These are phyloP conservation scores for Myotis brandtii DNA, from an alignment of 2,113 vertebrate genomes.

Conservation along the genomic window DNA sequence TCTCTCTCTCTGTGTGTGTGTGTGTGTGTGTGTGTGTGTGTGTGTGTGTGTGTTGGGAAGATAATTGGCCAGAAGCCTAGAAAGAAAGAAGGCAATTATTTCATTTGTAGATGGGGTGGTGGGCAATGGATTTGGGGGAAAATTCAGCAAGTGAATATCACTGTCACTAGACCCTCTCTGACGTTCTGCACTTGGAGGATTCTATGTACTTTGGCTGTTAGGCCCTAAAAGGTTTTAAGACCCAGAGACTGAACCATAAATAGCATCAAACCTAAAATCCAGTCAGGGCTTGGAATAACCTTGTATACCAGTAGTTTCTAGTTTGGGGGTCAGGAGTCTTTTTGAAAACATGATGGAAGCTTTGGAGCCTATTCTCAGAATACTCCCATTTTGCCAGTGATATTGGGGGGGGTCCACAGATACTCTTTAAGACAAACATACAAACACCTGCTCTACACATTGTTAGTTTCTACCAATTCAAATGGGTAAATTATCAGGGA, in stretches of 20 bases:
- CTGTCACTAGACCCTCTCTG: neutral
- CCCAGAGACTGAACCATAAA: neutral
- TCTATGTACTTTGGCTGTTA: neutral
- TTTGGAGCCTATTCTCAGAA: neutral
- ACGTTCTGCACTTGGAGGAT: neutral
- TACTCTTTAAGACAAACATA: neutral
- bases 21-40: neutral
- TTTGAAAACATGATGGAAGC: neutral
- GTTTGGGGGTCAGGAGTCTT: neutral
- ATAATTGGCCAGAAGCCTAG: neutral
- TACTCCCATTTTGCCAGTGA: neutral
- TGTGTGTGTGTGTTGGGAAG: neutral
- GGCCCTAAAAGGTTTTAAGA: neutral
- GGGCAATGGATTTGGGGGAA: neutral
- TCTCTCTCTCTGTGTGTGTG: neutral
- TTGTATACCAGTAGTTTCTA: neutral
- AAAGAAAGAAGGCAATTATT: neutral
- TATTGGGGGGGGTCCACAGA: neutral
- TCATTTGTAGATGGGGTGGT: neutral
- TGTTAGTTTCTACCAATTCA: neutral
- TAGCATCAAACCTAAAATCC: neutral
- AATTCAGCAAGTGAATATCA: neutral
- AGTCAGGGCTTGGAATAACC: neutral
- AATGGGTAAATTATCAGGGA: neutral
- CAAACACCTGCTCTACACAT: neutral